A percentile compares a stretch with the other conserved stretches of the same genome.
Evolutionary conservation across 1,140 invertebrate species (phyloP).

Genomic region (Stegodyphus mimosarum): DNA sequence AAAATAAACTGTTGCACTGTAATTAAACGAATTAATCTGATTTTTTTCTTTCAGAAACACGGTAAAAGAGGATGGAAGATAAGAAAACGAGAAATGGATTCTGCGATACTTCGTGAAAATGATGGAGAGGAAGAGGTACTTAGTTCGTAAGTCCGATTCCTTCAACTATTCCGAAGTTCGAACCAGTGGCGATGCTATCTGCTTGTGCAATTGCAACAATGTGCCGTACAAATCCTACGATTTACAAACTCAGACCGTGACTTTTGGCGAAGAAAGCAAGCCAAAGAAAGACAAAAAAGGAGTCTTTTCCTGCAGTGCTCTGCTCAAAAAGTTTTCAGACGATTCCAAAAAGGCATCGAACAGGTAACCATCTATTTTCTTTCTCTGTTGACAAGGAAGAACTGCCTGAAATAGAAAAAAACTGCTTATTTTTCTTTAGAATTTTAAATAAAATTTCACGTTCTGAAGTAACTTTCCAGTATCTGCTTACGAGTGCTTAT

Average conservation of each 20-base stretch:
- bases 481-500: not conserved
- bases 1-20: too few species aligned
- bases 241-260: slow-evolving; percentile 44
- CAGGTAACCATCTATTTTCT: not conserved
- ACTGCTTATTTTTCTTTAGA: not conserved
- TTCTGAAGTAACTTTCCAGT: not conserved
- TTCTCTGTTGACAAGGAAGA: not conserved
- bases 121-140: slow-evolving; percentile 43
- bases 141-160: slow-evolving; percentile 28
- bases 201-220: not conserved
- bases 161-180: not conserved
- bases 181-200: not conserved
- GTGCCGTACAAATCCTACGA: slow-evolving; percentile 8
- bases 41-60: not conserved
- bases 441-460: not conserved
- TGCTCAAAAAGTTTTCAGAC: not conserved
- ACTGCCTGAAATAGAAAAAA: not conserved
- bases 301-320: not conserved
- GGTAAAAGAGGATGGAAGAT: not conserved
- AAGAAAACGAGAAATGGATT: not conserved
- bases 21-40: too few species aligned
- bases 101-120: not conserved
- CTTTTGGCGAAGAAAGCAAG: slow-evolving; percentile 16
- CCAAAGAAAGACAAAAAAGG: slow-evolving; percentile 5
- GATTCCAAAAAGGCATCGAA: not conserved